Evolutionary conservation across 2,888 invertebrate genomes (phyloP).

Genomic region (Lycophotia porphyrea): DNA sequence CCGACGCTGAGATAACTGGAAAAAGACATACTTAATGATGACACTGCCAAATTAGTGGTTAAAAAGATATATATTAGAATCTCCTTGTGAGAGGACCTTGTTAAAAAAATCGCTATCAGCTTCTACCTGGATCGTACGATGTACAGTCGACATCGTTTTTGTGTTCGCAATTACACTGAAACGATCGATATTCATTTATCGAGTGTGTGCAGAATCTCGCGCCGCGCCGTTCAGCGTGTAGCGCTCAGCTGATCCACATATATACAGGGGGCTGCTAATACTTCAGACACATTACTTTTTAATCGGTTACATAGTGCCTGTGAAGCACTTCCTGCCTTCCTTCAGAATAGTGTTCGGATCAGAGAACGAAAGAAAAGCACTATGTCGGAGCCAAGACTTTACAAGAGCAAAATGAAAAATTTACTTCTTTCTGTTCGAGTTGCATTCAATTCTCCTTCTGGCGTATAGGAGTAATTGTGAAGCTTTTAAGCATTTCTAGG

Average conservation of each 20-base stretch:
- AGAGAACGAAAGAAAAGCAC: not conserved
- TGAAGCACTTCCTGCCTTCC: not conserved
- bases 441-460: not conserved
- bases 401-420: not conserved
- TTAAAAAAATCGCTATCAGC: slow-evolving; percentile 51
- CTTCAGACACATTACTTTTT: not conserved
- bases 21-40: not conserved
- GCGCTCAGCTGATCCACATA: slow-evolving; percentile 46
- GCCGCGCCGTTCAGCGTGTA: slow-evolving; percentile 48
- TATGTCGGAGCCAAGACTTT: not conserved
- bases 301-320: not conserved
- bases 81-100: too few relatives aligned
- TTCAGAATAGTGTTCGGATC: not conserved
- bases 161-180: slow-evolving; percentile 71
- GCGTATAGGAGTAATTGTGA: not conserved
- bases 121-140: slow-evolving; percentile 33
- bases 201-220: slow-evolving; percentile 63
- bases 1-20: not conserved
- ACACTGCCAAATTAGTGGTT: not conserved
- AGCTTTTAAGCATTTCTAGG: not conserved
- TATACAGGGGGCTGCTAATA: slow-evolving; percentile 50
- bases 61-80: not conserved
- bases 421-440: not conserved
- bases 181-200: slow-evolving; percentile 76
- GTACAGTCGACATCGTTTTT: slow-evolving; percentile 69